Evolutionary conservation across 2,888 invertebrate genomes (phyloP).

Genomic region (Norana najaformis): DNA sequence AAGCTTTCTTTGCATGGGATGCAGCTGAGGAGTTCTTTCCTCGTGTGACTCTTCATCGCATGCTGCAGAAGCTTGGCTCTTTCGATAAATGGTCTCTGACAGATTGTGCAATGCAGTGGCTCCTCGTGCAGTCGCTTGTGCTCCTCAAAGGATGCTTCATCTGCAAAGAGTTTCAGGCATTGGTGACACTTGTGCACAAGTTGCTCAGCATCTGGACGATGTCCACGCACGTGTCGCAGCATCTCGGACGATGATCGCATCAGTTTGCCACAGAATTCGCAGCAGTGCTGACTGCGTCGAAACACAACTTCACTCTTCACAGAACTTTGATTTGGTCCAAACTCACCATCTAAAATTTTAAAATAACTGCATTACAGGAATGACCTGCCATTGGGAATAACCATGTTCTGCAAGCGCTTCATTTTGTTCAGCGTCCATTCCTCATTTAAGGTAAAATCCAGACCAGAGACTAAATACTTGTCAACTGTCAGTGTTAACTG

Average conservation of each 20-base stretch:
- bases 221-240: not conserved
- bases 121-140: not conserved
- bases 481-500: no score
- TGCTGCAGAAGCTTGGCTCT: not conserved
- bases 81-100: not conserved
- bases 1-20: not conserved
- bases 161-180: not conserved
- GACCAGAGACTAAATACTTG: not conserved
- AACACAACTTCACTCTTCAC: not conserved
- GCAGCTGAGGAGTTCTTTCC: not conserved
- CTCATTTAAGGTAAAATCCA: not conserved
- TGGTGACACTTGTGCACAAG: not conserved
- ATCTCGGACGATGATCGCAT: not conserved
- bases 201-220: not conserved
- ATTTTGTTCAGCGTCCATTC: not conserved
- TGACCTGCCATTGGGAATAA: not conserved
- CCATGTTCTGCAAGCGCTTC: not conserved
- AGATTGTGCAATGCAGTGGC: not conserved
- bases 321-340: not conserved
- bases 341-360: not conserved
- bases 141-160: not conserved
- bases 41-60: not conserved
- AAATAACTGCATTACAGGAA: not conserved
- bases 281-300: not conserved
- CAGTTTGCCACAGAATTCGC: slow-evolving; percentile 1